These are phyloP conservation scores for Suillia variegata DNA, from an alignment of 2,888 invertebrate species.

Conservation along the genomic window DNA sequence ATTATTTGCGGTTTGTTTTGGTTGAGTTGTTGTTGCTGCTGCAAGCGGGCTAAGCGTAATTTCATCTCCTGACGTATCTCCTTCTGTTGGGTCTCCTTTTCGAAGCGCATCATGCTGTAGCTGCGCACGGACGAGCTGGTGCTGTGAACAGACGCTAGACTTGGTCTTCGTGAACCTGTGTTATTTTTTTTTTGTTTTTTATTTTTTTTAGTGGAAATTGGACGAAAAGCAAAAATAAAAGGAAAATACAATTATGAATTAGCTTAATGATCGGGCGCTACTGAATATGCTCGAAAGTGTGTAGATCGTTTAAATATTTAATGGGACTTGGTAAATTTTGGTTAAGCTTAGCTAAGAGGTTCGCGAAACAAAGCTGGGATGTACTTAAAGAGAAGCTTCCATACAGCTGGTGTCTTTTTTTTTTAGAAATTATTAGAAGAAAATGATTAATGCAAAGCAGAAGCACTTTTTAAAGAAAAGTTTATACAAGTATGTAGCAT, in stretches of 20 bases:
- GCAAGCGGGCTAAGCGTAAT: slow-evolving; percentile 73
- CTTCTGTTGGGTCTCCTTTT: slow-evolving; percentile 80
- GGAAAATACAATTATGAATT: neutral
- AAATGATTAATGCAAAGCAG: no score
- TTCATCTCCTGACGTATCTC: slow-evolving; percentile 79
- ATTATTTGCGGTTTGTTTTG: slow-evolving; percentile 63
- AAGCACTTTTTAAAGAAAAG: no score
- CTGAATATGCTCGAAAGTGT: no score
- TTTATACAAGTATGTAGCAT: no score
- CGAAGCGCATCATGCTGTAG: slow-evolving; percentile 80
- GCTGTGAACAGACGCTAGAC: slow-evolving; percentile 84
- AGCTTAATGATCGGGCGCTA: neutral
- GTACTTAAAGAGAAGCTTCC: no score
- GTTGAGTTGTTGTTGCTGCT: slow-evolving; percentile 65
- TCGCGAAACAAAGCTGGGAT: no score
- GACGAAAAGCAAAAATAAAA: neutral
- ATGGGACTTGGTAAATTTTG: no score
- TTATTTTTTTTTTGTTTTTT: no score
- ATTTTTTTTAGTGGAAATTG: slow-evolving; percentile 22
- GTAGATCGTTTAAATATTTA: no score
- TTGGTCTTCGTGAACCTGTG: slow-evolving; percentile 88
- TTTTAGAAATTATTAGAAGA: no score
- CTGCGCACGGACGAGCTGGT: slow-evolving; percentile 81
- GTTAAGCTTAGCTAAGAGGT: no score
- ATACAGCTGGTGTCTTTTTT: no score